phyloP scores from a whole-genome alignment of 2,888 invertebrate genomes.

The Standfussiana lucernea region DNA sequence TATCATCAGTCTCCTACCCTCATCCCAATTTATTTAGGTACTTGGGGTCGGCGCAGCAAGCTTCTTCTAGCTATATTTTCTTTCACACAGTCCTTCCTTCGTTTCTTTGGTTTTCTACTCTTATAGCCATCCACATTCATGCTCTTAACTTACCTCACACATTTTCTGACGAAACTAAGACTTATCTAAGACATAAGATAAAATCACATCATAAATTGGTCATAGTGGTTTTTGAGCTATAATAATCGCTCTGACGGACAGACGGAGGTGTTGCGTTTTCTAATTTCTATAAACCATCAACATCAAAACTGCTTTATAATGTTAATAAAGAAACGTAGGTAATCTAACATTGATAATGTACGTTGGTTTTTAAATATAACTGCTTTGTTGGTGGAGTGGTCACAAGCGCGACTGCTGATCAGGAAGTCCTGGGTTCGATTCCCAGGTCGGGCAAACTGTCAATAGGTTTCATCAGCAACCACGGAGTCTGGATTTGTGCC shows the following conservation, averaged over 20 bases:
- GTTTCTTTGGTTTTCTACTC: background rate
- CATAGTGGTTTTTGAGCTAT: background rate
- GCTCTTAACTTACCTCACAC: slow-evolving; percentile 56
- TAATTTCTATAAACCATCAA: background rate
- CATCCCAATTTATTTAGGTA: background rate
- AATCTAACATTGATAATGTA: background rate
- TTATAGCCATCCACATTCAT: background rate
- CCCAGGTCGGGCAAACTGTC: no score
- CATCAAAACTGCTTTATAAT: background rate
- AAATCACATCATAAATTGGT: background rate
- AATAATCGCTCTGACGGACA: background rate
- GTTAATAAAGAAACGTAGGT: background rate
- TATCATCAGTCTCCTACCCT: background rate
- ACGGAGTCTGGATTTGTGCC: no score
- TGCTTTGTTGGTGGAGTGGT: no score
- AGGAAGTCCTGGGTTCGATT: no score
- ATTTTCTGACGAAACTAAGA: background rate
- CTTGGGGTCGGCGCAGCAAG: background rate
- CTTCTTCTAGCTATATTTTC: background rate
- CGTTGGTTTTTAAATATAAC: background rate
- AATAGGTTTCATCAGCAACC: no score
- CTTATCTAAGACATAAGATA: background rate
- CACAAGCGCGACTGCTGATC: no score
- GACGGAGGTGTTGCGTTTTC: background rate
- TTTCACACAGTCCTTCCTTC: background rate